phyloP scores from a whole-genome alignment of 2,113 vertebrate species.

The Ptyas mucosa region DNA sequence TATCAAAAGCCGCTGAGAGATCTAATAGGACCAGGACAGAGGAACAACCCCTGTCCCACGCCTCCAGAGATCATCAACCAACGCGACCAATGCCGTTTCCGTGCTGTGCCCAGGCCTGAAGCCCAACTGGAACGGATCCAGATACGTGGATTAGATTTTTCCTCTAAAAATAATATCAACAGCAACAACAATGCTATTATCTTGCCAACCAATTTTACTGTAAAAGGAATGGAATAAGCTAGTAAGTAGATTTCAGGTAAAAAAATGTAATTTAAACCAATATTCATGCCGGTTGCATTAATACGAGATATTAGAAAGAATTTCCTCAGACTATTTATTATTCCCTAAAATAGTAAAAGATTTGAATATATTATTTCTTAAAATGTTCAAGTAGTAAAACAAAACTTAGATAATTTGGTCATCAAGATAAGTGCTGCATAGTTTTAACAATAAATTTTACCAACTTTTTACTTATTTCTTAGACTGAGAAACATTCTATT shows the following conservation, averaged over 20 bases:
- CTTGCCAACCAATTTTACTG: background rate
- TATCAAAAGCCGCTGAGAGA: too few relatives aligned
- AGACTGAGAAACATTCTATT: slow-evolving; percentile 12
- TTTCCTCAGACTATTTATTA: background rate
- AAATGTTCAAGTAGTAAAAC: slow-evolving; percentile 12
- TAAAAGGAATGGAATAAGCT: background rate
- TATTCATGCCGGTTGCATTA: background rate
- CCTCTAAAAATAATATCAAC: background rate
- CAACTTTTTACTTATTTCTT: slow-evolving; percentile 14
- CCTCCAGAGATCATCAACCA: too few relatives aligned
- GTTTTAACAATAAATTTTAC: slow-evolving; percentile 31
- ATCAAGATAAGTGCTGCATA: background rate
- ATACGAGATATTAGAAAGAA: background rate
- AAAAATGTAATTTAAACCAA: background rate
- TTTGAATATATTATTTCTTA: background rate
- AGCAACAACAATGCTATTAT: background rate
- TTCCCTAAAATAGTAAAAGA: slow-evolving; percentile 3
- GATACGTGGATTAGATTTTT: too few relatives aligned
- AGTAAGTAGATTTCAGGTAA: background rate
- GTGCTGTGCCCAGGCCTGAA: too few relatives aligned
- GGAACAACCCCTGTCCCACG: too few relatives aligned
- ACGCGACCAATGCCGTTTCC: too few relatives aligned
- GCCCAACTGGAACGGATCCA: too few relatives aligned
- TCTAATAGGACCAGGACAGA: too few relatives aligned
- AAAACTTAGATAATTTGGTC: background rate